Evolutionary conservation across 1,140 invertebrate species (phyloP), one percentile per base, ranked within the genome.

Genomic region (Tyrophagus putrescentiae): DNA sequence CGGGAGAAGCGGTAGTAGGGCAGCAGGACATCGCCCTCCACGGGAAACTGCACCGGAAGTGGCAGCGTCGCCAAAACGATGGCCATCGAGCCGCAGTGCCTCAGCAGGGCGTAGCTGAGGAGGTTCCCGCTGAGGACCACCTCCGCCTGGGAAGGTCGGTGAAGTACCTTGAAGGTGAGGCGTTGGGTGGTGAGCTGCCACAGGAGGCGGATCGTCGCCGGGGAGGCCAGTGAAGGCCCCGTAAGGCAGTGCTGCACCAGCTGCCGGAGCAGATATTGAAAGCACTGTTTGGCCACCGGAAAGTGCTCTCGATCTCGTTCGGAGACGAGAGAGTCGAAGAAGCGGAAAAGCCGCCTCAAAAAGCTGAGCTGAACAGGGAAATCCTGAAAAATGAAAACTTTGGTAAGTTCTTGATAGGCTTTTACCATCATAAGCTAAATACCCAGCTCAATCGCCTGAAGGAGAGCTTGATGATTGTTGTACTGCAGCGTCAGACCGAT

Each of bases 11-110:
- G 45, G 31, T 48, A 48, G 31, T 48, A 48, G 23, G 13, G 7
- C 7, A 48, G 18, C 31, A 48, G 31, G n/a, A n/a, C n/a, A 48
- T 48, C 31, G 18, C 31, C 31, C 21, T 48, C 45, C 18, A 48
- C 45, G 23, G 23, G 7, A 21, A 48, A 48, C 31, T 48, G 45
- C 13, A 48, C 18, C 45, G 45, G 45, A 7, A 48, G 23, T 48
- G 45, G 45, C 45, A 48, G 23, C 7, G 23, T 6, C 21, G 45
- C 7, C 7, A 48, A 48, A 21, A 21, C 7, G 7, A 21, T 6
- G 31, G 45, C 7, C 18, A 48, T 48, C 45, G 45, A 48, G 7
- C 45, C 45, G 31, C 45, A 48, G 31, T 48, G 45, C 13, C 31
- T 48, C 13, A 48, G 45, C 21, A 48, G 31, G 23, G 45, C 23